phyloP scores from a whole-genome alignment of 2,113 vertebrate genomes.

The Leptodactylus fuscus region DNA sequence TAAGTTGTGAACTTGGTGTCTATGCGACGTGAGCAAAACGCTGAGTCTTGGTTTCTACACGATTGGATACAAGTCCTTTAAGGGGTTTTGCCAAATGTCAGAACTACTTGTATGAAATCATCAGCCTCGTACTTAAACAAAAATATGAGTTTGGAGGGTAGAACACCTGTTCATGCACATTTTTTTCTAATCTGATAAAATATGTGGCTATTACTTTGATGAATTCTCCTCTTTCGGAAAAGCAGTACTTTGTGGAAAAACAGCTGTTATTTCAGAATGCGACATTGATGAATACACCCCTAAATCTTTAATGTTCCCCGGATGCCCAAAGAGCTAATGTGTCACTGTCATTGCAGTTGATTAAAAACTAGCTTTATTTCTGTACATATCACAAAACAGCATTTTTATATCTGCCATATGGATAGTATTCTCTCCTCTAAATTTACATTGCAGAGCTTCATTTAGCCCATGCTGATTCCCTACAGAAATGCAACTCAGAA shows the following conservation, averaged over 20 bases:
- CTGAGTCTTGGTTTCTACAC: background rate
- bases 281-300: constrained; percentile 42
- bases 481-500: constrained; percentile 12
- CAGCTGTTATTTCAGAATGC: constrained; percentile 45
- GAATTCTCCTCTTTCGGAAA: constrained; percentile 42
- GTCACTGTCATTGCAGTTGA: constrained; percentile 51
- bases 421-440: constrained; percentile 30
- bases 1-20: too few species aligned
- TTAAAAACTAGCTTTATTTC: constrained; percentile 50
- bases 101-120: constrained; percentile 14
- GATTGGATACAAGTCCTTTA: background rate
- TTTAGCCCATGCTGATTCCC: constrained; percentile 50
- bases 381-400: constrained; percentile 47
- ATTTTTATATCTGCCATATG: constrained; percentile 49
- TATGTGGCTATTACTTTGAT: constrained; percentile 48
- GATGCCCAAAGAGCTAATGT: constrained; percentile 48
- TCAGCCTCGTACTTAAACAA: constrained; percentile 1
- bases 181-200: constrained; percentile 48
- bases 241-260: constrained; percentile 41
- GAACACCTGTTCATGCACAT: constrained; percentile 42
- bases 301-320: constrained; percentile 46
- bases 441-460: constrained; percentile 43
- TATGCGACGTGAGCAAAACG: background rate
- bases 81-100: background rate
- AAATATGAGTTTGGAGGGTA: constrained; percentile 27